Base-by-base conservation (phyloP, 1,140 invertebrate species). In the Forficula auricularia region DNA sequence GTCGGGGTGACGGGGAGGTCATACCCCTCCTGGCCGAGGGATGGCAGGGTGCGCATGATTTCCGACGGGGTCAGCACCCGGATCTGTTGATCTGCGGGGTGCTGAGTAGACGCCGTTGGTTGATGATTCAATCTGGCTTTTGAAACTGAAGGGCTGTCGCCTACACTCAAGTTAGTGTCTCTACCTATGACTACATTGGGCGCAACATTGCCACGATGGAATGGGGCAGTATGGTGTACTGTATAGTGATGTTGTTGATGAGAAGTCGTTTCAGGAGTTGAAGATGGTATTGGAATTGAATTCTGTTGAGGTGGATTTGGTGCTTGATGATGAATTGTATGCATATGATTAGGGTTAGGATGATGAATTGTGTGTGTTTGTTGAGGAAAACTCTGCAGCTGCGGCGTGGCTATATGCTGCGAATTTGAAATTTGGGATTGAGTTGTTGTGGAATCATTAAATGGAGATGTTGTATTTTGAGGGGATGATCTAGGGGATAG, bases 21-120 rank as follows among this genome's bases (percentile, higher is more conserved):
- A 64, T 73, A 75, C 60, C 66, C 66, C 66, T 77, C 73, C 67
- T 76, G 75, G 64, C 65, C 66, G 61, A 83, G 72, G 61, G 77
- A 79, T 58, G 81, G 80, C 62, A 82, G 73, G 58, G 79, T 83
- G 67, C 77, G 74, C 79, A 83, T 83, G 60, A 83, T 83, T 72
- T 83, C 80, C 52, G 78, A 82, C 50, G 79, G 79, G 54, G 81
- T 83, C 60, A 84, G 72, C 63, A 82, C 80, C 62, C 79, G 74
- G 65, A 83, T 83, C 64, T 82, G 78, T 62, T 79, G 76, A 65
- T 82, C 79, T 57, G 62, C 60, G 53, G 63, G 22, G 38, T 30
- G 15, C 30, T n/a, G 38, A 22, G 40, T 44, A 50, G 52, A 47
- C 55, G 56, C 52, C 48, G 52, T 52, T 48, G 52, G 52, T 50